Evolutionary conservation across 2,888 invertebrate genomes (phyloP), one percentile per base, ranked within the genome.

Genomic region (Agrotis ipsilon): DNA sequence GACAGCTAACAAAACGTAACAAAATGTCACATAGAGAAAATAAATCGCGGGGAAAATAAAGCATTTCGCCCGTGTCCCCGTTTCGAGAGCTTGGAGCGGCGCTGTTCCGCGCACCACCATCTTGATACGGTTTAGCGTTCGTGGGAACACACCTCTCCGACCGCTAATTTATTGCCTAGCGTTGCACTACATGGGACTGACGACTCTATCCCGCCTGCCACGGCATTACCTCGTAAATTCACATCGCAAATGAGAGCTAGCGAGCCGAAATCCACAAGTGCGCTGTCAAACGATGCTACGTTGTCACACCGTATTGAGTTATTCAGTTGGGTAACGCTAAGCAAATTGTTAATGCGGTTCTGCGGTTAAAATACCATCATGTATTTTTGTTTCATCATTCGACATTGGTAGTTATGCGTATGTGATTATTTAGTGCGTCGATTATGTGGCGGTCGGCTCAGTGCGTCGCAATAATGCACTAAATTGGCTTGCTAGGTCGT

Each of bases 41-140:
- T 94, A 94, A 94, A 95, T 94, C 91, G 92, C 92, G 90, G 85
- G 84, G 93, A 91, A 93, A 94, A 95, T 95, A 95, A 94, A 94
- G 93, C 94, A 92, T 93, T 92, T 91, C 89, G 89, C 88, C 85
- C 86, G 89, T 91, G 93, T 93, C 92, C 92, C 92, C 92, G 90
- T 91, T 93, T 87, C 88, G 83, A 82, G 89, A 84, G 83, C 87
- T 86, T 88, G 86, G 88, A 88, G 89, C 87, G 86, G 72, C 87
- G 84, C 79, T 87, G 89, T 91, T 87, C 88, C 86, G 75, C 77
- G 75, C 82, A 75, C 82, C 92, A 92, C 89, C 93, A 96, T 96
- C 96, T 95, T 93, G 96, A 96, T 96, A 95, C 91, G 89, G 94
- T 88, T 88, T 78, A 87, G 86, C 88, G 91, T 91, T 92, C 96